Conservation (phyloP, 2,113 vertebrate species). For the Dipodomys merriami region DNA sequence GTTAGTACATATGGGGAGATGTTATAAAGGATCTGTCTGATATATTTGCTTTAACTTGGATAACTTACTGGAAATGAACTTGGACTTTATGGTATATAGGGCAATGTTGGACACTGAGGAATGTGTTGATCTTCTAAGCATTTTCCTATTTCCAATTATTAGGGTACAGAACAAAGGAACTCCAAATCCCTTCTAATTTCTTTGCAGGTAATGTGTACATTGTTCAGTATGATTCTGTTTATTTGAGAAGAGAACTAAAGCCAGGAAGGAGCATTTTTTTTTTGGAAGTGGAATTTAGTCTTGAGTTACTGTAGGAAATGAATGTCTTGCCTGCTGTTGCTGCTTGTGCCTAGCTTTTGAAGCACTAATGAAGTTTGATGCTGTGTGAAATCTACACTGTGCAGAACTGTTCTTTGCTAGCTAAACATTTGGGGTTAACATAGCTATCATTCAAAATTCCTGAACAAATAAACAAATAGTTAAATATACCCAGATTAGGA, state of each 20-base stretch:
- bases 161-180: not conserved
- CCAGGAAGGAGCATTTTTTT: not conserved
- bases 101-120: not conserved
- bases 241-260: constrained; percentile 33
- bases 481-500: not conserved
- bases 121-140: not conserved
- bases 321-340: constrained; percentile 22
- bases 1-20: not conserved
- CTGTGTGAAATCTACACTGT: constrained; percentile 22
- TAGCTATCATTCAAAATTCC: constrained; percentile 31
- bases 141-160: not conserved
- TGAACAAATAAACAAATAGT: constrained; percentile 27
- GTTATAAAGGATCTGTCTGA: constrained; percentile 15
- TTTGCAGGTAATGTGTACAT: constrained; percentile 26
- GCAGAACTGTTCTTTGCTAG: not conserved
- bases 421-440: not conserved
- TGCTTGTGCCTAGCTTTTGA: constrained; percentile 20
- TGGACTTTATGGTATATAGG: not conserved
- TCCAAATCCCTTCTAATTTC: not conserved
- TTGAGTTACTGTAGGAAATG: constrained; percentile 46
- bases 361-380: constrained; percentile 49
- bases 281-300: constrained; percentile 22
- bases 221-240: not conserved
- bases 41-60: not conserved
- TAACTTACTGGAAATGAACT: not conserved